phyloP scores from a whole-genome alignment of 2,888 invertebrate genomes.

The Platerodrilus igneus region DNA sequence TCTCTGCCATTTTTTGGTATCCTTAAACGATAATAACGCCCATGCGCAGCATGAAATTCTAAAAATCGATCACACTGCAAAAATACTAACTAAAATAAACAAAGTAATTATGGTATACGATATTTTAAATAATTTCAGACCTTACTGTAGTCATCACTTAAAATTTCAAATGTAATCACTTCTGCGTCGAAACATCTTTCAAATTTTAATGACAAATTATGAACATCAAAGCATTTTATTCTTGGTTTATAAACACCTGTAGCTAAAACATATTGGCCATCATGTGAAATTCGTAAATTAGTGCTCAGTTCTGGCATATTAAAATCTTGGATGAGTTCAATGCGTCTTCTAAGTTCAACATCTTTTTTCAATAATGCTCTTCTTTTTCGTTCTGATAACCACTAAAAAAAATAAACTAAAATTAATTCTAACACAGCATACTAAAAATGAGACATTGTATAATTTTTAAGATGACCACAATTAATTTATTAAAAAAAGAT shows the following conservation, averaged over 20 bases:
- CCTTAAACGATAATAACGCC: conserved; percentile 82
- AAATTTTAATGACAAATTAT: conserved; percentile 94
- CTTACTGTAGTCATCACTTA: conserved; percentile 96
- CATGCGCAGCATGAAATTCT: conserved; percentile 93
- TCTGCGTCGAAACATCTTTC: conserved; percentile 97
- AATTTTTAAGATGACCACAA: too few relatives aligned
- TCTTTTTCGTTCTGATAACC: conserved; percentile 81
- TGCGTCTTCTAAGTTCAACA: conserved; percentile 82
- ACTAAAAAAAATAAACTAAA: conserved; percentile 62
- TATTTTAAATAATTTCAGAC: conserved; percentile 47
- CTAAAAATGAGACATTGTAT: too few relatives aligned
- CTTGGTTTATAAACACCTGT: conserved; percentile 96
- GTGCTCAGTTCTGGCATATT: conserved; percentile 96
- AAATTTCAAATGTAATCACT: conserved; percentile 85
- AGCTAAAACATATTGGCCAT: conserved; percentile 88
- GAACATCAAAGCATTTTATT: conserved; percentile 93
- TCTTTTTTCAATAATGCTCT: conserved; percentile 79
- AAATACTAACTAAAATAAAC: conserved; percentile 72
- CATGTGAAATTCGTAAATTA: conserved; percentile 76
- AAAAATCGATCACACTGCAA: conserved; percentile 87
- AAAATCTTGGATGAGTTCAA: conserved; percentile 98
- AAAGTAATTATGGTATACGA: too few relatives aligned
- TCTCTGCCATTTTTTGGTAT: conserved; percentile 96
- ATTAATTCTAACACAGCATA: too few relatives aligned
- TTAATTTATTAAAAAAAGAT: conserved; percentile 9